phyloP scores from a whole-genome alignment of 2,113 vertebrate genomes.

The Dolichallabes microphthalmus region DNA sequence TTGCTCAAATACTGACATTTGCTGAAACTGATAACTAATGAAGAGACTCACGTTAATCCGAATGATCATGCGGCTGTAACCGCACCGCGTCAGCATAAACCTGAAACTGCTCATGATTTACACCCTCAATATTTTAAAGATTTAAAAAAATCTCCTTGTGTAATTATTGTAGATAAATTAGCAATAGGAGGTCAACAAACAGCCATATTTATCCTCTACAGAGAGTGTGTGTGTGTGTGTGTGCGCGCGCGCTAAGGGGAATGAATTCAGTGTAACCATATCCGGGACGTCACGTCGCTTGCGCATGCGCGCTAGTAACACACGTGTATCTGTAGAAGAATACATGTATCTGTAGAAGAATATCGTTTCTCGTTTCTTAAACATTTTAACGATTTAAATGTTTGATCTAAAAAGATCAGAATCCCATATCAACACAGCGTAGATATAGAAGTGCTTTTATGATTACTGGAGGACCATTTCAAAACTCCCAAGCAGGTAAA shows the following conservation, averaged over 20 bases:
- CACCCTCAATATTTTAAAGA: neutral
- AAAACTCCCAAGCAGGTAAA: neutral
- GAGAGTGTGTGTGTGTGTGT: neutral
- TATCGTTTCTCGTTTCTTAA: too few species aligned
- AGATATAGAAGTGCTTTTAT: neutral
- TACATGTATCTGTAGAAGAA: too few species aligned
- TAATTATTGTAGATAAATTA: neutral
- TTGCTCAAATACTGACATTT: neutral
- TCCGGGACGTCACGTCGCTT: constrained; percentile 50
- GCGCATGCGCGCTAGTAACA: constrained; percentile 56
- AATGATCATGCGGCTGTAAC: constrained; percentile 50
- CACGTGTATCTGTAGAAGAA: neutral
- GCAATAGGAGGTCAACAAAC: constrained; percentile 24
- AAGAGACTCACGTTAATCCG: constrained; percentile 56
- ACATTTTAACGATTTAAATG: neutral
- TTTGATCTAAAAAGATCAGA: neutral
- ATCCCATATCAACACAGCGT: neutral
- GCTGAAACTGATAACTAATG: neutral
- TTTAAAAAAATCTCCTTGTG: neutral
- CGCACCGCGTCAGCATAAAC: constrained; percentile 49
- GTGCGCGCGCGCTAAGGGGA: constrained; percentile 46
- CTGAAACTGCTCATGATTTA: constrained; percentile 62
- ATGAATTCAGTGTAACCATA: constrained; percentile 61
- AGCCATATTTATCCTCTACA: constrained; percentile 43
- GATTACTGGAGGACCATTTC: neutral